These are phyloP conservation scores for Nothobranchius furzeri DNA, from an alignment of 2,113 vertebrate species.

Conservation along the genomic window DNA sequence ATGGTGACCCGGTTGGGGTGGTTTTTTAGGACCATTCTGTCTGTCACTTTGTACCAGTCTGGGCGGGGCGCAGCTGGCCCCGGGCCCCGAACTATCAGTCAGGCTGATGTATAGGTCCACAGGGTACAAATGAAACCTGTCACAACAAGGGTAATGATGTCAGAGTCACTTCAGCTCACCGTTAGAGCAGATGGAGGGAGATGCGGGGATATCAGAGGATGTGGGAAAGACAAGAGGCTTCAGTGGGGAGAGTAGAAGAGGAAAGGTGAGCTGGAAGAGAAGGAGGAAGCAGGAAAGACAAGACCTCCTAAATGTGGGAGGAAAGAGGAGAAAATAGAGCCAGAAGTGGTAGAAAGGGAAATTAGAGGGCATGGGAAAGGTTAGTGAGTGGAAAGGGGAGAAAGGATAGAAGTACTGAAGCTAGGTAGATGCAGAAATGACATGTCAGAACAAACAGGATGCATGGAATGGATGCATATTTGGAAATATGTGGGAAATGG, in stretches of 20 bases:
- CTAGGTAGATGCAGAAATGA: neutral
- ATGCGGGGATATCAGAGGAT: conserved; percentile 36
- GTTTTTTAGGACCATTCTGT: conserved; percentile 59
- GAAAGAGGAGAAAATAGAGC: neutral
- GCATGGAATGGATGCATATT: neutral
- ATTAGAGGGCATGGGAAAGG: neutral
- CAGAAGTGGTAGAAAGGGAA: neutral
- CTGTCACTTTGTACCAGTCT: conserved; percentile 57
- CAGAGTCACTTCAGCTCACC: conserved; percentile 74
- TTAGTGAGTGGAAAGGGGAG: neutral
- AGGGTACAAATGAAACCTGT: conserved; percentile 78
- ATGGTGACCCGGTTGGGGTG: conserved; percentile 43
- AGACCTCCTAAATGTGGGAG: neutral
- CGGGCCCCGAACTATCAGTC: conserved; percentile 70
- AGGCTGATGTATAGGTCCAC: conserved; percentile 75
- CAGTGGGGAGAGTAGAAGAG: conserved; percentile 7
- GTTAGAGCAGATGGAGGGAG: conserved; percentile 44
- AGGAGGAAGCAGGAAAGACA: conserved; percentile 15
- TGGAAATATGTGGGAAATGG: no score
- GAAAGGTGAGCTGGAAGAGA: conserved; percentile 10
- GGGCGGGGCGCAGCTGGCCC: conserved; percentile 61
- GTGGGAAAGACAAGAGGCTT: conserved; percentile 20
- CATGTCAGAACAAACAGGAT: neutral
- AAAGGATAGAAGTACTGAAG: neutral
- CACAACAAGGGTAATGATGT: conserved; percentile 82